Evolutionary conservation across 2,888 invertebrate genomes (phyloP), one percentile per base, ranked within the genome.

Genomic region (Ashinkailepas kermadecensis): DNA sequence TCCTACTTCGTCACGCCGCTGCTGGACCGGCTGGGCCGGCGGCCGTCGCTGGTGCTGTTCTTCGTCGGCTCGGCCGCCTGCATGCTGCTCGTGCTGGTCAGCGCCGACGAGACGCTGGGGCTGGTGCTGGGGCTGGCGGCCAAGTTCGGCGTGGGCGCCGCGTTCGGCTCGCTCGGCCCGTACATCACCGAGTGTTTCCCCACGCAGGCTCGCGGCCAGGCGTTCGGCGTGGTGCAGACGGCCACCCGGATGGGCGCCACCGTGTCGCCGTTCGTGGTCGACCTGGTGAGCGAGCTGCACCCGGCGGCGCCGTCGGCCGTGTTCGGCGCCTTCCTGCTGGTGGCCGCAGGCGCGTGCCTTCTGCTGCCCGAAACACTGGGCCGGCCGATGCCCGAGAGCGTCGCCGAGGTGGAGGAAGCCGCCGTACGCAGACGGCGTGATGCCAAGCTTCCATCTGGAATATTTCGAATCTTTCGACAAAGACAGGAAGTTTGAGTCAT

Each of bases 181-280:
- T 87, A 88, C 78, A 84, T 88, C 62, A 89, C n/a, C 12, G 78
- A 78, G 58, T 78, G n/a, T 21, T 15, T 57, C n/a, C 78, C 78
- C 11, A 78, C 78, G 90, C 58, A 85, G 88, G 13, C 89, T 89
- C 85, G 87, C 88, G 2, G 88, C 88, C 84, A 87, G 88, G 84
- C 57, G 8, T 13, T 57, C 12, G 78, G 78, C 56, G 9, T 57
- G 56, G 2, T 1, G 7, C 58, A 56, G 57, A 57, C 57, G n/a
- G 56, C 57, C 2, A 88, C 88, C 10, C 86, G 89, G 83, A 85
- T 89, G n/a, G 90, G 89, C 1, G 89, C 88, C 80, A 86, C 89
- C 64, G 85, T 89, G 25, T 88, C 89, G 39, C 88, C 88, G n/a
- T 88, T 88, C 84, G 83, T 87, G 70, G 84, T 87, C 82, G 84